phyloP scores from a whole-genome alignment of 2,888 invertebrate genomes.

The Lathronympha strigana region DNA sequence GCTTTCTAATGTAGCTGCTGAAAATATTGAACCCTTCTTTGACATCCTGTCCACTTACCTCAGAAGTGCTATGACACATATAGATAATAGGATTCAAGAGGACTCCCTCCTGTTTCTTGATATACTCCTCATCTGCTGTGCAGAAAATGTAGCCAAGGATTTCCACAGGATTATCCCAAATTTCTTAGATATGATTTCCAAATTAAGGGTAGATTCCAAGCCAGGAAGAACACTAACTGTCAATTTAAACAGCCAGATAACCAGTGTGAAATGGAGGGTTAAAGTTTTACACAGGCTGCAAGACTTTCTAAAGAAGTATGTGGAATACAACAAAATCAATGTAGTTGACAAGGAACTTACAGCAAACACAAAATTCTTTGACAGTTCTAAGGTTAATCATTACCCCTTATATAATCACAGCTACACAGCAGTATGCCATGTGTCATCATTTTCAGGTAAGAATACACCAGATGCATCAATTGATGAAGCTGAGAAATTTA shows the following conservation, averaged over 20 bases:
- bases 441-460: slow-evolving; percentile 74
- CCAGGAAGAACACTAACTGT: slow-evolving; percentile 88
- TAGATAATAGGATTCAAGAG: slow-evolving; percentile 91
- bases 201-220: slow-evolving; percentile 85
- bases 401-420: slow-evolving; percentile 66
- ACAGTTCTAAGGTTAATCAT: slow-evolving; percentile 55
- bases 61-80: slow-evolving; percentile 95
- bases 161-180: slow-evolving; percentile 89
- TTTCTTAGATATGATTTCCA: slow-evolving; percentile 94
- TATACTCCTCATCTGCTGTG: slow-evolving; percentile 87
- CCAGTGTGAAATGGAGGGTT: slow-evolving; percentile 91
- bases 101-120: slow-evolving; percentile 93
- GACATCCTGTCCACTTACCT: slow-evolving; percentile 91
- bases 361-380: slow-evolving; percentile 57
- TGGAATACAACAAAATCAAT: slow-evolving; percentile 59
- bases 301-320: slow-evolving; percentile 72
- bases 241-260: slow-evolving; percentile 88
- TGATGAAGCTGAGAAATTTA: slow-evolving; percentile 80
- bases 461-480: slow-evolving; percentile 62
- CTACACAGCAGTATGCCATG: slow-evolving; percentile 64
- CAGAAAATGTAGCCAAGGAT: slow-evolving; percentile 86
- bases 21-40: slow-evolving; percentile 89
- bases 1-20: slow-evolving; percentile 65
- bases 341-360: slow-evolving; percentile 46
- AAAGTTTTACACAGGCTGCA: slow-evolving; percentile 89